phyloP scores from a whole-genome alignment of 2,888 invertebrate species.

The Agrochola lota region DNA sequence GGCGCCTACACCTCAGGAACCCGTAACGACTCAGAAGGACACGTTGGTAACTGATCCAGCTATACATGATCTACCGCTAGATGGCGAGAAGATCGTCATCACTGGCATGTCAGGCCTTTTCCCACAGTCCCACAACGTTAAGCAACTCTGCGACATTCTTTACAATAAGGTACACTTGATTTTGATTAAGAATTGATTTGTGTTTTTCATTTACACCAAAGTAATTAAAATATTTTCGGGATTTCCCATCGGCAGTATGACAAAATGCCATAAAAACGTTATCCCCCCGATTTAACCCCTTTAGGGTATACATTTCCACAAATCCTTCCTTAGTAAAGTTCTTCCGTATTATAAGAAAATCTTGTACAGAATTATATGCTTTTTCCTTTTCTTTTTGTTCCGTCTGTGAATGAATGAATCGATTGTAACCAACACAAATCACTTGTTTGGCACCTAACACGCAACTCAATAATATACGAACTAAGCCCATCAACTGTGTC shows the following conservation, averaged over 20 bases:
- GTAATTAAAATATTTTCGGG: not conserved
- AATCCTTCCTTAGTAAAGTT: too few species aligned
- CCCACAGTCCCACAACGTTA: conserved; percentile 62
- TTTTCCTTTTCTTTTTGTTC: too few species aligned
- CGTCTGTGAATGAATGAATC: too few species aligned
- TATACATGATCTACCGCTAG: not conserved
- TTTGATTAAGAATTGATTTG: not conserved
- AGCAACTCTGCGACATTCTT: conserved; percentile 58
- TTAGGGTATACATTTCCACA: too few species aligned
- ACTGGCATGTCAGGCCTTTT: conserved; percentile 73
- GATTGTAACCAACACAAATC: too few species aligned
- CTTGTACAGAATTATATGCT: too few species aligned
- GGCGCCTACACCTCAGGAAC: conserved; percentile 16
- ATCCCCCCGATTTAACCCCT: too few species aligned
- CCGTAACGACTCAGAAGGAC: not conserved
- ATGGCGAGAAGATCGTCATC: conserved; percentile 49
- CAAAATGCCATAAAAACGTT: not conserved
- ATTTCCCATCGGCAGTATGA: not conserved
- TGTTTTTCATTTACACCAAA: not conserved
- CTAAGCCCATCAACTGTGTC: not conserved
- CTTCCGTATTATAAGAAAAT: too few species aligned
- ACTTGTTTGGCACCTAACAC: not conserved
- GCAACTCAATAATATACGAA: not conserved
- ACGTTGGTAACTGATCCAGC: not conserved
- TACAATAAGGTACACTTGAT: conserved; percentile 62